phyloP scores from a whole-genome alignment of 2,797 vertebrate species.

The Carcharodon carcharias region DNA sequence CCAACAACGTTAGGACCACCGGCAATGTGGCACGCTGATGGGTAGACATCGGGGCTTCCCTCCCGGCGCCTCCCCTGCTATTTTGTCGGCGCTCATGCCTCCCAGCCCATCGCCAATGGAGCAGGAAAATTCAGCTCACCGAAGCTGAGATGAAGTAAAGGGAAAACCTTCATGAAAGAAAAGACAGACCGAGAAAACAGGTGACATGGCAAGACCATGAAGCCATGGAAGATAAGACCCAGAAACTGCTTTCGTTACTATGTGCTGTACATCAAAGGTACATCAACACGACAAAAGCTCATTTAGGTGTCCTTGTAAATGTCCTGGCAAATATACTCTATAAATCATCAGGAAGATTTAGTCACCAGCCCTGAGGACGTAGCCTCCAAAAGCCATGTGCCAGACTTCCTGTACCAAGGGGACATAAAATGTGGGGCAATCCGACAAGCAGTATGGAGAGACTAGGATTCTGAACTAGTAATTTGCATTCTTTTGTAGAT shows the following conservation, averaged over 20 bases:
- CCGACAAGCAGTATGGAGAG: not conserved
- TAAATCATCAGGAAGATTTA: conserved; percentile 35
- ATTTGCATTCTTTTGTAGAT: not conserved
- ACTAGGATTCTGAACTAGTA: not conserved
- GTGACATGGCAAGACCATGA: not conserved
- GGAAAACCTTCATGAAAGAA: not conserved
- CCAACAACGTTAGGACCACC: too few species aligned
- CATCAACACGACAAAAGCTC: not conserved
- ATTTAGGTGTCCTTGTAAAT: conserved; percentile 34
- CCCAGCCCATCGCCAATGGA: not conserved
- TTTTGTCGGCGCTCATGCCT: not conserved
- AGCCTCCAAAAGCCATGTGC: conserved; percentile 14
- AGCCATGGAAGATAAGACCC: not conserved
- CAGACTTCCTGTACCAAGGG: not conserved
- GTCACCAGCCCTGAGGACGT: conserved; percentile 27
- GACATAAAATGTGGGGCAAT: conserved; percentile 28
- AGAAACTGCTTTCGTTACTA: conserved; percentile 12
- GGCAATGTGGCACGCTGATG: not conserved
- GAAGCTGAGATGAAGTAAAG: not conserved
- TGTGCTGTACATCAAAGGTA: not conserved
- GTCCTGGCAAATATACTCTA: conserved; percentile 24
- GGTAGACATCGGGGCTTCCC: not conserved
- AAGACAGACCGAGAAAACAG: not conserved
- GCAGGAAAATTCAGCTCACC: not conserved
- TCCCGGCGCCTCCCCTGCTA: too few species aligned